Percentiles rank a stretch among this genome's conserved stretches.
These are phyloP conservation scores for Acinonyx jubatus DNA, from an alignment of 2,113 vertebrate genomes.

Conservation along the genomic window DNA sequence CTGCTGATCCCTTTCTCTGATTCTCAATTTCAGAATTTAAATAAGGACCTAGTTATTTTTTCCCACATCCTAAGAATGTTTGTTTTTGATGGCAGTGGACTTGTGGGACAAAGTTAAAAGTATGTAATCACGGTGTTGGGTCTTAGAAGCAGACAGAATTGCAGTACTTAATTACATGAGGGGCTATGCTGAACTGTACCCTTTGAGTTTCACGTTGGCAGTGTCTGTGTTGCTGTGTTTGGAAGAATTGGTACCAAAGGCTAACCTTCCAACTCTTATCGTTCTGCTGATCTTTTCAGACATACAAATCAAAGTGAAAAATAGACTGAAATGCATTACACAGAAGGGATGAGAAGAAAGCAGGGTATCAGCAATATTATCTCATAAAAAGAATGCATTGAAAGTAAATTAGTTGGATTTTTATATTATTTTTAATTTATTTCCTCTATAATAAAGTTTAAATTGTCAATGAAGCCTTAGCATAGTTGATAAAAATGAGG, in stretches of 20 bases:
- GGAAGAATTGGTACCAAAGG: background rate
- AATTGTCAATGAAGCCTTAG: slow-evolving; percentile 62
- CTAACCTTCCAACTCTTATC: slow-evolving; percentile 37
- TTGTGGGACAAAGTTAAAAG: background rate
- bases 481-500: slow-evolving; percentile 65
- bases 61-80: background rate
- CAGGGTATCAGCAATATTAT: slow-evolving; percentile 66
- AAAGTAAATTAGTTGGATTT: slow-evolving; percentile 73
- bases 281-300: slow-evolving; percentile 75
- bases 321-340: slow-evolving; percentile 52
- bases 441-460: slow-evolving; percentile 58
- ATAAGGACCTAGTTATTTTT: background rate
- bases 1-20: background rate
- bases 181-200: background rate
- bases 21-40: background rate
- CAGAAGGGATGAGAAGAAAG: slow-evolving; percentile 42
- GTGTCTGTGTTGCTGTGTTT: background rate
- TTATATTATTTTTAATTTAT: slow-evolving; percentile 75
- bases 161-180: background rate
- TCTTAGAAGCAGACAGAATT: background rate
- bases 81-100: background rate
- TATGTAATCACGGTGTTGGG: background rate
- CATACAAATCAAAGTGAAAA: slow-evolving; percentile 76
- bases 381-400: slow-evolving; percentile 50
- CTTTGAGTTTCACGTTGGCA: background rate